These are phyloP conservation scores for Tridacna gigas DNA, from an alignment of 2,888 invertebrate species.

Conservation along the genomic window DNA sequence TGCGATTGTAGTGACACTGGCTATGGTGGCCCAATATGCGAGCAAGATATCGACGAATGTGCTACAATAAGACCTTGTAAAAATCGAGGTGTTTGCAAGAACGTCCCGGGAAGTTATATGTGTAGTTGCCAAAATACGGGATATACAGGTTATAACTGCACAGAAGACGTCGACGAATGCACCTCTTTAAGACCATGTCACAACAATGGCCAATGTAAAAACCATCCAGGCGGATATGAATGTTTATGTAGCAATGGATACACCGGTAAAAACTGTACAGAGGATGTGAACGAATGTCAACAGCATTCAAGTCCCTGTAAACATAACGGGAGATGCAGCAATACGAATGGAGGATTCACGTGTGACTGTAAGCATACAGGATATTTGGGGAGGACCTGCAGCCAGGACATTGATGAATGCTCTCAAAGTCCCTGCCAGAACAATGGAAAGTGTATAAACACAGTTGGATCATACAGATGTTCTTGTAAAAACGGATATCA, in stretches of 20 bases:
- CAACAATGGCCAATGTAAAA: background rate
- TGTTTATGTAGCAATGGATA: slow-evolving; percentile 2
- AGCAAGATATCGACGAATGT: slow-evolving; percentile 13
- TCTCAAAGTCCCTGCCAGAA: background rate
- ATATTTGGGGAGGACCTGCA: background rate
- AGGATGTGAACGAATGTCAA: slow-evolving; percentile 2
- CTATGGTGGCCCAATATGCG: background rate
- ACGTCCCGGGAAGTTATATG: background rate
- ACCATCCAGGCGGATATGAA: background rate
- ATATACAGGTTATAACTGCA: slow-evolving; percentile 16
- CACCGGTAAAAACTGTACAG: background rate
- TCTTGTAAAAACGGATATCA: background rate
- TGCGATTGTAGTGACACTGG: slow-evolving; percentile 17
- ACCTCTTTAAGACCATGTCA: background rate
- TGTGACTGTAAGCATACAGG: background rate
- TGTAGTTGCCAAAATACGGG: slow-evolving; percentile 13
- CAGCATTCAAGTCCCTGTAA: background rate
- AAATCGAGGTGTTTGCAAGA: background rate
- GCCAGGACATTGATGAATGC: background rate
- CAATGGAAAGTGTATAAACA: slow-evolving; percentile 32
- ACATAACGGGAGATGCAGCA: background rate
- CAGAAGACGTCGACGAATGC: slow-evolving; percentile 15
- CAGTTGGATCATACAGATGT: slow-evolving; percentile 17
- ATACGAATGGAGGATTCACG: background rate
- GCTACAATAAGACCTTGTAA: background rate